These are phyloP conservation scores for Pristionchus exspectatus DNA, from an alignment of 2,888 invertebrate species.

Conservation along the genomic window DNA sequence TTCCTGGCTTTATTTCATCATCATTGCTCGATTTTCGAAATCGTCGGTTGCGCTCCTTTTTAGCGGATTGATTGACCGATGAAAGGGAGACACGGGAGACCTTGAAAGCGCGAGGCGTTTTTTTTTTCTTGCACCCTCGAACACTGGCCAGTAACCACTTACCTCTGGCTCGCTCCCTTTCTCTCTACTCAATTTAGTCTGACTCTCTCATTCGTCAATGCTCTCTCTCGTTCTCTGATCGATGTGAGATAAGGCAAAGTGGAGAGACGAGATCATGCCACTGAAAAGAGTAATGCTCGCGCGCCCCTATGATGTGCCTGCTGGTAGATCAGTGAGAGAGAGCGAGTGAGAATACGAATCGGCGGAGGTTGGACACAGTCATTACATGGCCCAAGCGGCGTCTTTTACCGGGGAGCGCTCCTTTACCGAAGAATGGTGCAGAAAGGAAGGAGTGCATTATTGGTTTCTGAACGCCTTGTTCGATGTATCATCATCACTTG, in stretches of 20 bases:
- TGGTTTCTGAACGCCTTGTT: too few species aligned
- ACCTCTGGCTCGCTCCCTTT: neutral
- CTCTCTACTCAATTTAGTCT: neutral
- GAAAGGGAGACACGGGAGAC: constrained; percentile 16
- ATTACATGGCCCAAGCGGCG: constrained; percentile 1
- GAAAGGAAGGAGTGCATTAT: too few species aligned
- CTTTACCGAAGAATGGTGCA: too few species aligned
- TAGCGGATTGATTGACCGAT: neutral
- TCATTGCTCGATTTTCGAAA: neutral
- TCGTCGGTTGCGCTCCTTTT: neutral
- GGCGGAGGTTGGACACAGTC: neutral
- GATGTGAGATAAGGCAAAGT: too few species aligned
- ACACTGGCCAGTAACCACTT: neutral
- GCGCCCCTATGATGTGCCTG: neutral
- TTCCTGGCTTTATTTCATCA: neutral
- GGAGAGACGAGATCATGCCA: too few species aligned
- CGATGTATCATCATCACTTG: too few species aligned
- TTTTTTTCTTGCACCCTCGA: neutral
- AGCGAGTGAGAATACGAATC: neutral
- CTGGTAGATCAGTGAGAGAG: neutral
- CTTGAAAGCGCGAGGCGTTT: constrained; percentile 5
- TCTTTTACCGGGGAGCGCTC: neutral
- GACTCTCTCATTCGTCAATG: neutral
- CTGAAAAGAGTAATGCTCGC: neutral
- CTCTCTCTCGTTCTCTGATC: neutral